Percentiles rank a stretch among this genome's conserved stretches.
These are phyloP conservation scores for Bufotes viridis DNA, from an alignment of 2,797 vertebrate genomes.

Conservation along the genomic window DNA sequence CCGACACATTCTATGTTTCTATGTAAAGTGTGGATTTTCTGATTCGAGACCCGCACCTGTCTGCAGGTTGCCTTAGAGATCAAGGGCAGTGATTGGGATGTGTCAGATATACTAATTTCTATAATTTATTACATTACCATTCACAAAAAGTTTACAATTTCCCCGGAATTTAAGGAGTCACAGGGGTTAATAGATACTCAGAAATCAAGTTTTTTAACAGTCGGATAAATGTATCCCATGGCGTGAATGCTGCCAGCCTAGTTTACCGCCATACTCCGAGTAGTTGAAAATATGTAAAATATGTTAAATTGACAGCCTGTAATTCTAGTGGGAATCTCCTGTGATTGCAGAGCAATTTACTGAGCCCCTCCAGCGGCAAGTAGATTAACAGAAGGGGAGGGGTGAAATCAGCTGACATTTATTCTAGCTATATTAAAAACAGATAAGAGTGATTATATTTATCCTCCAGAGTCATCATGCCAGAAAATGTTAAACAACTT, in stretches of 20 bases:
- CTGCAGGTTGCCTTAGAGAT: no score
- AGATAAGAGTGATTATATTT: constrained; percentile 61
- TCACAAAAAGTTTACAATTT: background rate
- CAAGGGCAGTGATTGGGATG: no score
- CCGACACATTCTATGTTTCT: no score
- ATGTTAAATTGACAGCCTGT: constrained; percentile 9
- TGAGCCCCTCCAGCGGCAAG: constrained; percentile 33
- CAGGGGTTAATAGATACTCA: background rate
- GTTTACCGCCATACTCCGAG: constrained; percentile 31
- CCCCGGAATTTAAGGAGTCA: background rate
- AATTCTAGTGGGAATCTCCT: constrained; percentile 31
- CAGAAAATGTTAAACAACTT: constrained; percentile 58
- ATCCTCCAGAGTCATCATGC: constrained; percentile 41
- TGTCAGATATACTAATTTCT: no score
- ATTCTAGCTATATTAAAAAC: constrained; percentile 55
- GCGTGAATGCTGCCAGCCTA: constrained; percentile 4
- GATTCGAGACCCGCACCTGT: no score
- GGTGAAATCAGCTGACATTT: constrained; percentile 52
- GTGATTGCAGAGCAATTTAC: constrained; percentile 54
- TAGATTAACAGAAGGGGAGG: constrained; percentile 32
- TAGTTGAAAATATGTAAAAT: constrained; percentile 50
- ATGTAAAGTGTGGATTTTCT: no score
- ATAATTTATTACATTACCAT: no score
- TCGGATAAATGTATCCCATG: background rate
- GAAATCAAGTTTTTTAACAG: background rate